Conservation (phyloP, 1,140 invertebrate species). For the Sitobion miscanthi region DNA sequence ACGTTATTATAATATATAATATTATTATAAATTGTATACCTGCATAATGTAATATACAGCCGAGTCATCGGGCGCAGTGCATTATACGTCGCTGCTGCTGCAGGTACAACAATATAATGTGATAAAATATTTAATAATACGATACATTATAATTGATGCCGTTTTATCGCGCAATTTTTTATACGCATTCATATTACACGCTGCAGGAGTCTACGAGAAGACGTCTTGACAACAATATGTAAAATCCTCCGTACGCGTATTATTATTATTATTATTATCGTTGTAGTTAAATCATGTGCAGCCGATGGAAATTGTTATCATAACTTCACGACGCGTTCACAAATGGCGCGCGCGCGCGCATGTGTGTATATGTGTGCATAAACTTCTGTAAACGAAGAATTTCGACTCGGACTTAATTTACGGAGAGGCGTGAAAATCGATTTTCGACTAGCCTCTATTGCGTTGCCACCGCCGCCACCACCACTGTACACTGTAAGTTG, state of each 20-base stretch:
- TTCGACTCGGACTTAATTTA: not conserved
- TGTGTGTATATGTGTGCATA: not conserved
- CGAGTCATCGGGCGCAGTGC: not conserved
- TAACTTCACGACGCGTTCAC: not conserved
- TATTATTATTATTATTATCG: too few relatives aligned
- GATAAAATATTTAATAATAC: not conserved
- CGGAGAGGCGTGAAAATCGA: slow-evolving; percentile 30
- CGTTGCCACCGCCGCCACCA: not conserved
- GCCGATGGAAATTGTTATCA: not conserved
- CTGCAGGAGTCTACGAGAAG: not conserved
- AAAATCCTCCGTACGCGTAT: not conserved
- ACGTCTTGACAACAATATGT: not conserved
- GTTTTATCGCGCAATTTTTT: not conserved
- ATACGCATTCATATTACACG: not conserved
- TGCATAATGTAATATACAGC: not conserved
- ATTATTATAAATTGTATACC: not conserved
- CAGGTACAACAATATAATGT: not conserved
- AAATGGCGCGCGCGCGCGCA: not conserved
- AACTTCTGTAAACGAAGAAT: not conserved
- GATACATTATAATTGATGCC: not conserved
- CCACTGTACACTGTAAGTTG: not conserved
- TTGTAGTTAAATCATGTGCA: not conserved
- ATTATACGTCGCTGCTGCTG: not conserved
- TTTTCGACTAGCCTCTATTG: not conserved
- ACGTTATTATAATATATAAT: not conserved